phyloP scores from a whole-genome alignment of 2,888 invertebrate species.

The Chesias legatella region DNA sequence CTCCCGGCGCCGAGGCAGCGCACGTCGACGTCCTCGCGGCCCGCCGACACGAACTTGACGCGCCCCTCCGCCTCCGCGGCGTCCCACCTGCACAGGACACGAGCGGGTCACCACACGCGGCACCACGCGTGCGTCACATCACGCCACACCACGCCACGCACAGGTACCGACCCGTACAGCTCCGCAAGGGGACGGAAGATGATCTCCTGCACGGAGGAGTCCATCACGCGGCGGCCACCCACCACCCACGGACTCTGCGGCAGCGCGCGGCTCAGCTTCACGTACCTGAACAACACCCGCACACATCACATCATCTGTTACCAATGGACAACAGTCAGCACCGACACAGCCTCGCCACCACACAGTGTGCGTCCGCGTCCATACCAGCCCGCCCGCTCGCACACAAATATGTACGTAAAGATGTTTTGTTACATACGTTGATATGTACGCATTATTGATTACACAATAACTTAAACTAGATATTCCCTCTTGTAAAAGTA shows the following conservation, averaged over 20 bases:
- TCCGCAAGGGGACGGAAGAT: constrained; percentile 85
- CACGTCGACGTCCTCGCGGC: constrained; percentile 98
- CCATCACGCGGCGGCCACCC: constrained; percentile 88
- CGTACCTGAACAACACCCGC: constrained; percentile 81
- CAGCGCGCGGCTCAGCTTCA: constrained; percentile 89
- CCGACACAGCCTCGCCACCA: too few species aligned
- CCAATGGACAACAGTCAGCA: too few species aligned
- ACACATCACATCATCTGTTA: background rate
- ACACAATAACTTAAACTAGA: too few species aligned
- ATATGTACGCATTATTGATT: too few species aligned
- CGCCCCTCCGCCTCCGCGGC: constrained; percentile 47
- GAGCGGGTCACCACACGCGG: background rate
- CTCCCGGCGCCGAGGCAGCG: constrained; percentile 94
- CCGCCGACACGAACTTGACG: constrained; percentile 93
- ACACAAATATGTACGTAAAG: too few species aligned
- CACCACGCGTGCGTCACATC: background rate
- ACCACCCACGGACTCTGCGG: constrained; percentile 98
- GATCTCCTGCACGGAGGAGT: constrained; percentile 95
- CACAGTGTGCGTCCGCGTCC: too few species aligned
- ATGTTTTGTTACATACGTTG: too few species aligned
- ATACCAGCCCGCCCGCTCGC: too few species aligned
- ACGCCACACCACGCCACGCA: background rate
- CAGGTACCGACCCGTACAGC: constrained; percentile 77
- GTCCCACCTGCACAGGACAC: constrained; percentile 34
- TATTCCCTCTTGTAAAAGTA: too few species aligned